Percentiles rank a stretch among this genome's conserved stretches.
These are phyloP conservation scores for Apamea sordens DNA, from an alignment of 2,888 invertebrate genomes.

Conservation along the genomic window DNA sequence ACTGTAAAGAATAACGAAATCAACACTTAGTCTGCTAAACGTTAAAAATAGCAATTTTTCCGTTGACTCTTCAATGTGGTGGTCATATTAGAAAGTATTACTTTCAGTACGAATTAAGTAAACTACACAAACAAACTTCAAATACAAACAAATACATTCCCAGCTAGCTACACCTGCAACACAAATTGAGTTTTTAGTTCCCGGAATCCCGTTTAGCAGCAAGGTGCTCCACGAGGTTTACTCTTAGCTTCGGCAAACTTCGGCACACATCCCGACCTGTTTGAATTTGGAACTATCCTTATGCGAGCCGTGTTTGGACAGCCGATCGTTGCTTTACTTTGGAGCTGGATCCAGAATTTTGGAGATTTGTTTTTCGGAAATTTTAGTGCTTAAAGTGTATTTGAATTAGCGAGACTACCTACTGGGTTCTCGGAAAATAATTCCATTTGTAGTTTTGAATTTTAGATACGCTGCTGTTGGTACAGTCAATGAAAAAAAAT, in stretches of 20 bases:
- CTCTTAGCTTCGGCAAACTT: conserved; percentile 45
- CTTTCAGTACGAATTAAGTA: not conserved
- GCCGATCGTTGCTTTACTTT: conserved; percentile 32
- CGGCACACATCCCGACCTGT: conserved; percentile 46
- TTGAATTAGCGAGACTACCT: not conserved
- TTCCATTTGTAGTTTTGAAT: not conserved
- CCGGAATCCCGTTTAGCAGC: conserved; percentile 27
- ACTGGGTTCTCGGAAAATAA: not conserved
- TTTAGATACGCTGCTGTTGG: not conserved
- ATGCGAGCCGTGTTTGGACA: conserved; percentile 42
- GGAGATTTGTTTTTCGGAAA: conserved; percentile 18
- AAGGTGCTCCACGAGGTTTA: conserved; percentile 43
- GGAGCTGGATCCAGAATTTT: not conserved
- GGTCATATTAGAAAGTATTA: not conserved
- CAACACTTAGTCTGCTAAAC: not conserved
- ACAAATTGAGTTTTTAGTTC: conserved; percentile 55
- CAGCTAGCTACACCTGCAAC: conserved; percentile 15
- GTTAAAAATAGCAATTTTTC: not conserved
- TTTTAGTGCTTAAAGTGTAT: conserved; percentile 8
- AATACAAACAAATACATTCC: conserved; percentile 9
- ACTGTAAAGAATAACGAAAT: not conserved
- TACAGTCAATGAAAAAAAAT: not conserved
- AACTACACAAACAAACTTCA: conserved; percentile 17
- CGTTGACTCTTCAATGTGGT: not conserved
- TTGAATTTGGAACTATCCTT: conserved; percentile 59